Conservation (phyloP, 2,888 invertebrate genomes). For the Diploptera punctata region DNA sequence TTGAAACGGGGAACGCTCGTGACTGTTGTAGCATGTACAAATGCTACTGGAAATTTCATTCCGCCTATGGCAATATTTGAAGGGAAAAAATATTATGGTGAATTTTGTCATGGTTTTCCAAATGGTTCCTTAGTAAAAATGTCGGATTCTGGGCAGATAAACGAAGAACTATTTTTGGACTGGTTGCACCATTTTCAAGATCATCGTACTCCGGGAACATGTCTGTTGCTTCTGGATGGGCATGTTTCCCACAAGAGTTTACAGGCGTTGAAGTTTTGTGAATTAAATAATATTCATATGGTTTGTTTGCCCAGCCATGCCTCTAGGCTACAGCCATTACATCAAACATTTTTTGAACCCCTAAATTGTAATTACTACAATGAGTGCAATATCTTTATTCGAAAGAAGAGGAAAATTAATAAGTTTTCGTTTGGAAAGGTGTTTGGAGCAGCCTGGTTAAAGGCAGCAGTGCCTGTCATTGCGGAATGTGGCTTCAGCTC, state of each 20-base stretch:
- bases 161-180: neutral
- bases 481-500: neutral
- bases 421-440: neutral
- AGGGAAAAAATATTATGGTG: neutral
- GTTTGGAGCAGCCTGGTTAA: neutral
- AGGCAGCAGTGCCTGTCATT: neutral
- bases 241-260: conserved; percentile 10
- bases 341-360: neutral
- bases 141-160: neutral
- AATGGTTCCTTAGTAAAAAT: neutral
- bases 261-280: neutral
- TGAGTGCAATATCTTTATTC: neutral
- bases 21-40: neutral
- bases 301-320: neutral
- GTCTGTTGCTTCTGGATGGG: neutral
- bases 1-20: neutral
- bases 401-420: neutral
- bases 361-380: neutral
- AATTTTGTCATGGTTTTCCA: neutral
- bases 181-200: neutral
- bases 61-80: neutral
- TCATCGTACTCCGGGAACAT: neutral
- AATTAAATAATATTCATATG: neutral
- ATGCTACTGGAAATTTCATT: neutral
- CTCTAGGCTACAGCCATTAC: neutral